Conservation (phyloP, 2,888 invertebrate genomes). For the Drosophila fulvimacula region DNA sequence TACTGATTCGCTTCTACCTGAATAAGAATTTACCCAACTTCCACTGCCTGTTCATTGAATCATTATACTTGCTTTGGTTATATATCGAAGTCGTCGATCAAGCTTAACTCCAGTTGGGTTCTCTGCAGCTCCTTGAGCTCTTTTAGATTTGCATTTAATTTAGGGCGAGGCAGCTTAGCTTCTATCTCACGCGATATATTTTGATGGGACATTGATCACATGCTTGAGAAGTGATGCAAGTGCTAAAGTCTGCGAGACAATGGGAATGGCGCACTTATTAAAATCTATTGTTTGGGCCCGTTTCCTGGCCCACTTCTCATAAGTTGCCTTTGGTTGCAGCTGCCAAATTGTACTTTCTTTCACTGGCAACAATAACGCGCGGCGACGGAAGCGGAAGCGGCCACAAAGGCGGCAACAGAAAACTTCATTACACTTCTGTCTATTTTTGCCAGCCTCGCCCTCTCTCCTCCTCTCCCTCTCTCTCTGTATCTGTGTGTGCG, state of each 20-base stretch:
- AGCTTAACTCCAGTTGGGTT: neutral
- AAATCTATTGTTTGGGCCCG: slow-evolving; percentile 52
- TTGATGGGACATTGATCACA: slow-evolving; percentile 5
- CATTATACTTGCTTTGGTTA: neutral
- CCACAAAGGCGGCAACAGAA: slow-evolving; percentile 59
- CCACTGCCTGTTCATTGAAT: neutral
- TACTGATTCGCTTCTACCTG: too few species aligned
- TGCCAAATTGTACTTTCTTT: slow-evolving; percentile 72
- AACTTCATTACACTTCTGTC: slow-evolving; percentile 64
- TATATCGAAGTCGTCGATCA: neutral
- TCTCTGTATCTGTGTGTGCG: neutral
- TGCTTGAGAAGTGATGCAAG: neutral
- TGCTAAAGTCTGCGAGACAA: slow-evolving; percentile 10
- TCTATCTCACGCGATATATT: neutral
- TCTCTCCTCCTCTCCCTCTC: neutral
- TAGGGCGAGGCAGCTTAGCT: neutral
- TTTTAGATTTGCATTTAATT: neutral
- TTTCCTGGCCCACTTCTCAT: slow-evolving; percentile 18
- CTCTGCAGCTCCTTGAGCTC: neutral
- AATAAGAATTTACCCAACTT: neutral
- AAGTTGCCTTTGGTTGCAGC: slow-evolving; percentile 63
- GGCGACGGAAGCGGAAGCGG: slow-evolving; percentile 44
- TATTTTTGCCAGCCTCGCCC: neutral
- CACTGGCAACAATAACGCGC: slow-evolving; percentile 46
- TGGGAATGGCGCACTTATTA: slow-evolving; percentile 40